Evolutionary conservation across 1,140 invertebrate genomes (phyloP), one percentile per base, ranked within the genome.

Genomic region (Zaprionus africanus): DNA sequence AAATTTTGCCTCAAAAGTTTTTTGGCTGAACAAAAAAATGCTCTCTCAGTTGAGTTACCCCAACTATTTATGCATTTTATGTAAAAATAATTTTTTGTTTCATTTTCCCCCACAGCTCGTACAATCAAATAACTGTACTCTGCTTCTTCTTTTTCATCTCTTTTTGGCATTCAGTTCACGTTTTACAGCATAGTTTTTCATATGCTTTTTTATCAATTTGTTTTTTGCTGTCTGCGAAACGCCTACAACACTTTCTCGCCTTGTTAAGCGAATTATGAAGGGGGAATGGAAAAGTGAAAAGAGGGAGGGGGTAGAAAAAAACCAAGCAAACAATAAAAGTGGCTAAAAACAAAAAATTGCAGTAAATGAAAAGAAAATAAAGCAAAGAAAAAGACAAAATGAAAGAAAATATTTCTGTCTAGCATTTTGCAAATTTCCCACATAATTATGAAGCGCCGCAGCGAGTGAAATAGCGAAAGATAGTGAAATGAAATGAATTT

Each of bases 161-260:
- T 4, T 43, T 43, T 43, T 59, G 31, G 49, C 38, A 22, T 60
- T 43, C n/a, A 36, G 56, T 36, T 64, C 24, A 58, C 31, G 17
- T 66, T 58, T 58, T 34, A 1, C 17, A 53, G n/a, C 17, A 63
- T 51, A 63, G 26, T 58, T 58, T 58, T 22, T 46, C 41, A 46
- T 46, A 46, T 46, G 41, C 41, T 54, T 49, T 68, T 79, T 60
- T 38, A 62, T 41, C 36, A 38, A 57, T 51, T 68, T 83, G 64
- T 66, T 81, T 79, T 67, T 58, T 67, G 38, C 38, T 58, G n/a
- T 41, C 13, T 70, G 63, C 68, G 71, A 51, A 79, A 81, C 85
- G 85, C 85, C 86, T 79, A 90, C 84, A 88, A 88, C 79, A 82
- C 85, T 88, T 88, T 88, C 85, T 88, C 85, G 85, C 70, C 83